phyloP scores from a whole-genome alignment of 2,797 vertebrate species.

The Dromococcyx pavoninus region DNA sequence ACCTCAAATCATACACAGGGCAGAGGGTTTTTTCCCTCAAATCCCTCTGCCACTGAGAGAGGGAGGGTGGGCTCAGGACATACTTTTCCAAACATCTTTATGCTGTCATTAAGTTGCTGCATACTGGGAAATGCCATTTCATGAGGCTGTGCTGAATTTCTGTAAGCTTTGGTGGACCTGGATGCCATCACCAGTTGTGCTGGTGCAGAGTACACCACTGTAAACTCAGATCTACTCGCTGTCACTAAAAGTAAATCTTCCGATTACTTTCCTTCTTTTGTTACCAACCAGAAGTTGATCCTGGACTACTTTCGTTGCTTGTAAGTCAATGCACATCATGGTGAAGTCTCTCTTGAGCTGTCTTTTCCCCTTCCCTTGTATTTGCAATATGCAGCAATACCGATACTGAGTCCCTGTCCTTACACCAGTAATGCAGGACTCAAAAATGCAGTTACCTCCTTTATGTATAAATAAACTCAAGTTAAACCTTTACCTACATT shows the following conservation, averaged over 20 bases:
- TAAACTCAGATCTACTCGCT: too few relatives aligned
- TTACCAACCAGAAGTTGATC: background rate
- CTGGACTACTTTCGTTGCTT: background rate
- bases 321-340: background rate
- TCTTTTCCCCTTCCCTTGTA: background rate
- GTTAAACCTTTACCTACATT: background rate
- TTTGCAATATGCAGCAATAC: background rate
- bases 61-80: background rate
- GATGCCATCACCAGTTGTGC: background rate
- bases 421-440: background rate
- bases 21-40: background rate
- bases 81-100: background rate
- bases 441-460: background rate
- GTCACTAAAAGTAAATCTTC: background rate
- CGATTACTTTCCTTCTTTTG: background rate
- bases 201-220: rapidly evolving
- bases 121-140: background rate
- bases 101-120: rapidly evolving
- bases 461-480: constrained; percentile 6
- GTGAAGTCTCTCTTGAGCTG: background rate
- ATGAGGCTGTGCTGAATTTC: background rate
- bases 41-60: background rate
- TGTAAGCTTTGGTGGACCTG: background rate
- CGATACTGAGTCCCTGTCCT: background rate
- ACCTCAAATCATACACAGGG: background rate